Base-by-base conservation (phyloP, 2,797 vertebrate species). In the Pangasius djambal region DNA sequence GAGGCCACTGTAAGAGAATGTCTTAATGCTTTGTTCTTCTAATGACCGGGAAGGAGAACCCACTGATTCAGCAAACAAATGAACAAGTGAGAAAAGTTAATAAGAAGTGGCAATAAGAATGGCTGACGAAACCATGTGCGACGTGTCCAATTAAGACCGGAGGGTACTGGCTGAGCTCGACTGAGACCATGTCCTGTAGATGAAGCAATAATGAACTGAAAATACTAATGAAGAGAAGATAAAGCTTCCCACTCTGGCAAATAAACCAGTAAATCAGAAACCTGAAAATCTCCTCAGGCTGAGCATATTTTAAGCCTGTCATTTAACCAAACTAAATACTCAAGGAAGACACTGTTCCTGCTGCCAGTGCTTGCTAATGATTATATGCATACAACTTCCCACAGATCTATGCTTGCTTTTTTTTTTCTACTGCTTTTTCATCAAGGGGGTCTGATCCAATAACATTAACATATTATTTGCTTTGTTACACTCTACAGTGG, bases 161-260 rank as follows among this genome's bases (percentile, higher is more conserved):
- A 67, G 48, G 69, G 31, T 59, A 67, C 28, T 65, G 15, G 59
- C 67, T 55, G 74, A 61, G 72, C 63, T n/a, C 65, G 50, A 50
- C 72, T 44, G 34, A 84, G 79, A 65, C 57, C 4, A 3, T 31
- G 59, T 77, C 77, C 75, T 48, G 34, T 50, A 82, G 72, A 34
- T 31, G 25, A 87, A 87, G 34, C 25, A 81, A 52, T 83, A 81
- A 78, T 75, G 31, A 52, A 74, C 28, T 13, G 16, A 70, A 67
- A 82, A 82, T 65, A 34, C 74, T 86, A 89, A 89, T 89, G 84
- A 82, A 86, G 77, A 89, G 65, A 86, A 40, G 69, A 83, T 70
- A 72, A 61, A 44, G 78, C 34, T 40, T 77, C 3, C 40, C 28
- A 77, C n/a, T 82, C 10, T 8, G 13, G 75, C 67, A 88, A 67